These are phyloP conservation scores for Catharus fuscescens DNA, from an alignment of 2,113 vertebrate species.

Conservation along the genomic window DNA sequence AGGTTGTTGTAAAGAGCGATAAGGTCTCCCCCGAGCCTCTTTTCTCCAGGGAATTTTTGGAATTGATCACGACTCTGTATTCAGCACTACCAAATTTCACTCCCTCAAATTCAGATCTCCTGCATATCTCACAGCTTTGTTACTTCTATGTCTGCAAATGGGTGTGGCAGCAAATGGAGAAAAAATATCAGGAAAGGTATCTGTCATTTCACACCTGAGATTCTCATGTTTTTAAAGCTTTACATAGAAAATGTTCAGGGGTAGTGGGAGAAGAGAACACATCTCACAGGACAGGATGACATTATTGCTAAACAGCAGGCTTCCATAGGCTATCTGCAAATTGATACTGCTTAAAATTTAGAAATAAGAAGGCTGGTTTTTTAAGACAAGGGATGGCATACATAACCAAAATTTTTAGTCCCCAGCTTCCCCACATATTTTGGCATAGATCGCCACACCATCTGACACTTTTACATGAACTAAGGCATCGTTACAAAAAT, in stretches of 20 bases:
- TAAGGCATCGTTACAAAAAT: background rate
- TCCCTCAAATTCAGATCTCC: background rate
- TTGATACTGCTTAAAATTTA: background rate
- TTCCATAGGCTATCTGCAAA: background rate
- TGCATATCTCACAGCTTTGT: background rate
- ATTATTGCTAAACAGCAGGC: background rate
- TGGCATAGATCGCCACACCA: fast-evolving
- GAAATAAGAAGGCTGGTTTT: background rate
- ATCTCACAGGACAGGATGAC: background rate
- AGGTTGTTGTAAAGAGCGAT: background rate
- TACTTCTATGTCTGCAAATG: background rate
- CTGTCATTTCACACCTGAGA: background rate
- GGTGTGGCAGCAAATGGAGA: background rate
- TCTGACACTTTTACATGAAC: background rate
- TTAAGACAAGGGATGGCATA: background rate
- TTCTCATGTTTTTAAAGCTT: background rate
- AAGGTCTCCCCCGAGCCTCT: background rate
- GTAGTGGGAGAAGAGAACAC: background rate
- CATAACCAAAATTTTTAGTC: background rate
- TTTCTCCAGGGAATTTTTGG: background rate
- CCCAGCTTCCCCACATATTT: background rate
- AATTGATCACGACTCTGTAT: background rate
- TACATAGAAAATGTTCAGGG: background rate
- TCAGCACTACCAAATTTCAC: background rate
- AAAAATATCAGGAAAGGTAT: background rate